Evolutionary conservation across 2,113 vertebrate genomes (phyloP), one percentile per base, ranked within the genome.

Genomic region (Marmota flaviventris): DNA sequence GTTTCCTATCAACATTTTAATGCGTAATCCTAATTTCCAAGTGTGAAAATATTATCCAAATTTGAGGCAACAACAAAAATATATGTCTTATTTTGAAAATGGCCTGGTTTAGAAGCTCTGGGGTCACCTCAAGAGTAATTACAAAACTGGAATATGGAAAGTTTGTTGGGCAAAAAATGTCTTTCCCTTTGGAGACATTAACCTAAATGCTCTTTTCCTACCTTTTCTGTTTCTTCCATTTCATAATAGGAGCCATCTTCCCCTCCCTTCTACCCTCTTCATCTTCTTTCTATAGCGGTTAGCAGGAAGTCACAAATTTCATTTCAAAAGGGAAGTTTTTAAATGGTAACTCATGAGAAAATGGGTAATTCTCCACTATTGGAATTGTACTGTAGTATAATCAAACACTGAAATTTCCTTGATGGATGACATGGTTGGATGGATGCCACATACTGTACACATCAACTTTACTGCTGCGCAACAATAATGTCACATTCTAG

Each of bases 291-390:
- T 89, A 81, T 29, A 87, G 75, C 22, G 90, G 34, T 95, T 92
- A 88, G 58, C 58, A 97, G 84, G 84, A 96, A 98, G 83, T 94
- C 39, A 81, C 91, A 97, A 85, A 90, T 51, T 76, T 96, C n/a
- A 96, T 96, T 97, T 95, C 27, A 77, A 84, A 94, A 90, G 76
- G 63, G 8, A 87, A 72, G 22, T 76, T 97, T 45, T 75, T 94
- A 97, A 95, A 81, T 88, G 48, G 16, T 73, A 92, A 48, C 45
- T 97, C 73, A 78, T 32, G 72, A 97, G 79, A 93, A 98, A 96
- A 91, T 25, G n/a, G 16, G 9, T 78, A 81, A 87, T 32, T 95
- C 79, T 96, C 73, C 12, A 53, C 75, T 63, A 48, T 3, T 25
- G 65, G 27, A 63, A 94, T 77, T 63, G 67, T 24, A 42, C 56